Evolutionary conservation across 64 coral and sea anemone genomes (phyloP).

Genomic region (Montipora cactus): DNA sequence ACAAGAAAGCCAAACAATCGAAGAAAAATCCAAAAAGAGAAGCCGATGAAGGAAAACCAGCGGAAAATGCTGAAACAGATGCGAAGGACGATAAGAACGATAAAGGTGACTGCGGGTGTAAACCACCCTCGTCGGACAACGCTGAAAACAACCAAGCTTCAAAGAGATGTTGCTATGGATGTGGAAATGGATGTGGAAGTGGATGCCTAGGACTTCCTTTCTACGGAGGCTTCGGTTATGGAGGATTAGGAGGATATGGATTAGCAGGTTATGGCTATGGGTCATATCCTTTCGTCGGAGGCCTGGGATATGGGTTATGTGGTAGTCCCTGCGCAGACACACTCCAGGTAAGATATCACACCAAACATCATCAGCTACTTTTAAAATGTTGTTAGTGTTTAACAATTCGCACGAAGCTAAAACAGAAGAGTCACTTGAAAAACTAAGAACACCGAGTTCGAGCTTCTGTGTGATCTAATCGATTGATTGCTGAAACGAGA

Average conservation of each 20-base stretch:
- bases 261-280: conserved; percentile 4
- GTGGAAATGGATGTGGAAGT: background rate
- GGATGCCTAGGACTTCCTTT: conserved; percentile 64
- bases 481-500: no score
- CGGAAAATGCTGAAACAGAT: background rate
- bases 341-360: background rate
- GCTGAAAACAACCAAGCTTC: conserved; percentile 3
- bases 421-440: no score
- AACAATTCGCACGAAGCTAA: no score
- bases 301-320: conserved; percentile 22
- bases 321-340: conserved; percentile 51
- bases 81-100: conserved; percentile 34
- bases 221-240: conserved; percentile 64
- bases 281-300: background rate
- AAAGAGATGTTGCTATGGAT: conserved; percentile 51
- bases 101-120: conserved; percentile 41
- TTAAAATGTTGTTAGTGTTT: no score
- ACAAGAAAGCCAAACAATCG: conserved; percentile 27
- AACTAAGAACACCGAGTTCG: no score
- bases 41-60: conserved; percentile 10
- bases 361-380: background rate
- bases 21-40: conserved; percentile 24
- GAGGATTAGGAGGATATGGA: conserved; percentile 49
- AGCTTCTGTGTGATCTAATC: no score
- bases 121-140: conserved; percentile 44